These are phyloP conservation scores for Siphlonurus alternatus DNA, from an alignment of 2,888 invertebrate genomes.

Conservation along the genomic window DNA sequence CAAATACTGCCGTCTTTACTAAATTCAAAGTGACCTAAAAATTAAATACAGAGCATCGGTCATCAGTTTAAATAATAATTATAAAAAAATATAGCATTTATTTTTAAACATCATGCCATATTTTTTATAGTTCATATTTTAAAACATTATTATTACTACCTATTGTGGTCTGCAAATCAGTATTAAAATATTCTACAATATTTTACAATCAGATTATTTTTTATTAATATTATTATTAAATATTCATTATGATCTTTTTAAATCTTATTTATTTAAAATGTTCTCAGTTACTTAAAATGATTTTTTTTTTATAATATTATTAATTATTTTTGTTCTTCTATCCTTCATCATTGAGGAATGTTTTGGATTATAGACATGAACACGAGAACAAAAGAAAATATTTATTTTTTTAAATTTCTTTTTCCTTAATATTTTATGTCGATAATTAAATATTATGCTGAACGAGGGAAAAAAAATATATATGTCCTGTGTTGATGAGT, in stretches of 20 bases:
- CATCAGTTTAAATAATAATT: conserved; percentile 1
- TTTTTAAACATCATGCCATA: background rate
- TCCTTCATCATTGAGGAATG: conserved; percentile 13
- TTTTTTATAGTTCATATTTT: background rate
- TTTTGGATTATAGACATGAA: conserved; percentile 13
- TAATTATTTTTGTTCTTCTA: background rate
- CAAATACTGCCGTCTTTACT: conserved; percentile 33
- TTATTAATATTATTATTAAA: conserved; percentile 12
- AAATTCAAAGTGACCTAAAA: conserved; percentile 31
- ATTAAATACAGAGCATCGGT: conserved; percentile 32
- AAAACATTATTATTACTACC: background rate
- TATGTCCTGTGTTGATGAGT: background rate
- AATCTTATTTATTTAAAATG: conserved; percentile 15
- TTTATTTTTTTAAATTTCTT: conserved; percentile 9
- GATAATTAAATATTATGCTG: background rate
- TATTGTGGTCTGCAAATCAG: conserved; percentile 25
- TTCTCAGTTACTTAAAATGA: conserved; percentile 5
- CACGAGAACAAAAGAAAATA: conserved; percentile 11
- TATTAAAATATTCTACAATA: conserved; percentile 32
- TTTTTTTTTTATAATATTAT: conserved; percentile 7
- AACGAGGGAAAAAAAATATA: background rate
- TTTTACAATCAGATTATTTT: conserved; percentile 23
- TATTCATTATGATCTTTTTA: conserved; percentile 14
- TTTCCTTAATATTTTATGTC: conserved; percentile 7
- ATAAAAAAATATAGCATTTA: background rate